Percentiles rank a stretch among this genome's conserved stretches.
These are phyloP conservation scores for Orchestia grillus DNA, from an alignment of 1,140 invertebrate genomes.

Conservation along the genomic window DNA sequence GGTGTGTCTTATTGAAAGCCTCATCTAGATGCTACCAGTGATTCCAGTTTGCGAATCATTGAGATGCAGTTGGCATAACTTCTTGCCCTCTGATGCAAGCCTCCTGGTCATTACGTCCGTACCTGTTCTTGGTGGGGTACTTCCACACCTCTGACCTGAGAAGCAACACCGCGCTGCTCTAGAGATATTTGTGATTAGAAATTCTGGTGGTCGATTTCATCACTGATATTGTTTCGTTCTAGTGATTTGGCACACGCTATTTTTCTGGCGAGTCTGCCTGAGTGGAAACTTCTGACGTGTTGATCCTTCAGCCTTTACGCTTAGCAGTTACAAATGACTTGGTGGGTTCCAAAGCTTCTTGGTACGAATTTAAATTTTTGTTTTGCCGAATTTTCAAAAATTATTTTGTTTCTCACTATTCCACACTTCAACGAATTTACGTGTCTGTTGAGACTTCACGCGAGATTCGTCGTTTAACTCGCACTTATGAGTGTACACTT, in stretches of 20 bases:
- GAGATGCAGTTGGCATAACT: slow-evolving; percentile 21
- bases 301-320: background rate
- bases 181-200: background rate
- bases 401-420: background rate
- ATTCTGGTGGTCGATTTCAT: background rate
- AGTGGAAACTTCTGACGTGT: background rate
- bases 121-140: background rate
- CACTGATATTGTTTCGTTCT: background rate
- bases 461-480: background rate
- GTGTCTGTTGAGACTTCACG: background rate
- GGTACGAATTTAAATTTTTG: background rate
- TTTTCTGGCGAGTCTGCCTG: background rate
- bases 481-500: too few species aligned
- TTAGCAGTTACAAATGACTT: background rate
- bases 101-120: background rate
- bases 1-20: background rate
- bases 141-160: background rate
- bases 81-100: slow-evolving; percentile 31
- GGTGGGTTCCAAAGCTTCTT: background rate
- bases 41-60: background rate
- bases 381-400: background rate
- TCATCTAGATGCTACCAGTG: background rate
- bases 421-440: background rate
- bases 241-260: background rate
- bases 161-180: slow-evolving; percentile 31